Conservation (phyloP, 2,888 invertebrate genomes). For the Phoenoteleia sp. region DNA sequence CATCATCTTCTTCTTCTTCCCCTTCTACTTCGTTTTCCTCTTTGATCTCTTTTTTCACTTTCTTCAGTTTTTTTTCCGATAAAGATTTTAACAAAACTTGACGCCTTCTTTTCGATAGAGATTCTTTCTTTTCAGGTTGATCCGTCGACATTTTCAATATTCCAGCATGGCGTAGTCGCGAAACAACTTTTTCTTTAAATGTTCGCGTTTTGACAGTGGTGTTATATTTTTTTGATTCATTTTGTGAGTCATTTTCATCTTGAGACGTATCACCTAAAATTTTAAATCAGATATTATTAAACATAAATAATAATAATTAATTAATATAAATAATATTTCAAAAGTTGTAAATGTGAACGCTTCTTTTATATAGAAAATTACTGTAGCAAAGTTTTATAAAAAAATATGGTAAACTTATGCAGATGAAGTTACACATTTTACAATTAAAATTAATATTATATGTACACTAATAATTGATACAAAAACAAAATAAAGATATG, state of each 20-base stretch:
- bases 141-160: constrained; percentile 85
- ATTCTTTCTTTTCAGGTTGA: constrained; percentile 81
- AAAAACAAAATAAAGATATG: too few relatives aligned
- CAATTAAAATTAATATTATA: too few relatives aligned
- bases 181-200: constrained; percentile 82
- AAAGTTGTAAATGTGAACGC: too few relatives aligned
- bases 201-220: constrained; percentile 72
- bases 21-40: constrained; percentile 83
- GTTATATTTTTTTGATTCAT: constrained; percentile 77
- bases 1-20: constrained; percentile 83
- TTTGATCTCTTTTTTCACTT: constrained; percentile 80
- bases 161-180: constrained; percentile 83
- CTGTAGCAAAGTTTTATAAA: too few relatives aligned
- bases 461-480: too few relatives aligned
- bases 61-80: constrained; percentile 81
- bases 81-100: constrained; percentile 82
- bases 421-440: too few relatives aligned
- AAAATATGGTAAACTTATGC: too few relatives aligned
- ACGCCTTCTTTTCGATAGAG: constrained; percentile 81
- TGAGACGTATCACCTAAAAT: constrained; percentile 81
- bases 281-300: too few relatives aligned
- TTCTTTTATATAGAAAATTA: too few relatives aligned
- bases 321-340: too few relatives aligned
- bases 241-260: constrained; percentile 84
- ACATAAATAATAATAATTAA: too few relatives aligned